Evolutionary conservation across 2,888 invertebrate species (phyloP), one percentile per base, ranked within the genome.

Genomic region (Xestia rhomboidea): DNA sequence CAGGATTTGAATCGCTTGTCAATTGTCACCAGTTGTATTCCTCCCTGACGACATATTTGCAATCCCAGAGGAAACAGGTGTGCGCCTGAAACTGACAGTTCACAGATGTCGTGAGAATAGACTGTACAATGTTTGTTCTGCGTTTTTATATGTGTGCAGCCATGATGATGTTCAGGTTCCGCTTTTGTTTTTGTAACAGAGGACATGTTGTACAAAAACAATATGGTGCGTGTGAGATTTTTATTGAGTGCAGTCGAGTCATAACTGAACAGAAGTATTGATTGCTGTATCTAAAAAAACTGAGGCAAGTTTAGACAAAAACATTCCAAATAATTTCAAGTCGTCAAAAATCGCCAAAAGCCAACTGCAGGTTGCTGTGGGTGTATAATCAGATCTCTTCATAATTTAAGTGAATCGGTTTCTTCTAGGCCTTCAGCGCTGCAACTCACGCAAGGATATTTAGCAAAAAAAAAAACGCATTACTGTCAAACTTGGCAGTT

Each of bases 11-110:
- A 68, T 44, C 38, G 68, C 67, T 76, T 74, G 77, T 71, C 76
- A 79, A 78, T 66, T 78, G 81, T 82, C 79, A 83, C 51, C 73
- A 75, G 72, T 63, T 71, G 68, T 38, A 69, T 76, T 70, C 74
- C 63, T 74, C 51, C 62, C 27, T 69, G 87, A 44, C 74, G 76
- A 77, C 80, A 79, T 79, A 88, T 84, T 88, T 82, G 80, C 76
- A 78, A 80, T 79, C 76, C 63, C 67, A 71, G 77, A 87, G 88
- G 89, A 88, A 88, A 77, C 88, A 88, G 89, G 88, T 88, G 88
- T 70, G 87, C 66, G 64, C 60, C 63, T 73, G 72, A 68, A 82
- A 41, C 70, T 77, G 85, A 85, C 83, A 83, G 82, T 75, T 77
- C 83, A 79, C 88, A 88, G 89, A 89, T 88, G 89, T 82, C 80